Base-by-base conservation (phyloP, 1,140 invertebrate genomes). In the Drosophila repleta region DNA sequence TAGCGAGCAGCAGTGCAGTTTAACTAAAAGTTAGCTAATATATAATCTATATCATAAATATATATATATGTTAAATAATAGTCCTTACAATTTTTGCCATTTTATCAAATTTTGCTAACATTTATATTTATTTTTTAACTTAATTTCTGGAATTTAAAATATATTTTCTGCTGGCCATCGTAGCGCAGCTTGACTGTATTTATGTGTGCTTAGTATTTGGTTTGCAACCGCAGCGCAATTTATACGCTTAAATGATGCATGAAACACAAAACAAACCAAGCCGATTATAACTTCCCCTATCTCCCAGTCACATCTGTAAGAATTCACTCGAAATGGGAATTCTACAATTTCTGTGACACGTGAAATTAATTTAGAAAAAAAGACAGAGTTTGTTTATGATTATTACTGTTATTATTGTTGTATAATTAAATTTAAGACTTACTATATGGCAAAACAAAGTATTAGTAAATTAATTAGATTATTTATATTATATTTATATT, bases 201-300 rank as follows among this genome's bases (percentile, higher is more conserved):
- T 35, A 32, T n/a, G 26, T 45, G 18, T 52, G 53, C 52, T 67
- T 39, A 32, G n/a, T 55, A 63, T 73, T 45, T 66, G 61, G 72
- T 62, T 76, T 73, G 37, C 24, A 13, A 41, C 35, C 29, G 21
- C 51, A 37, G 21, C 26, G 48, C 35, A 60, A 51, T 60, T 74
- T 69, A 64, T 71, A 35, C 49, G 39, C 21, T 74, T 74, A 60
- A 76, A 74, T 74, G 60, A 70, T 70, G 65, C 65, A 70, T 74
- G 43, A 64, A 56, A 26, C 35, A 8, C 10, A 67, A 35, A 65
- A 72, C 21, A 67, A 72, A 53, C 13, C 21, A 11, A 15, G 26
- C 10, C 35, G 29, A 60, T 58, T 58, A 58, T 13, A 15, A 7
- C 51, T 49, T 41, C 20, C 13, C 5, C 15, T 35, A 24, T 24